A percentile compares a stretch with the other conserved stretches of the same genome.
Evolutionary conservation across 2,888 invertebrate species (phyloP).

Genomic region (Rotaria magnacalcarata): DNA sequence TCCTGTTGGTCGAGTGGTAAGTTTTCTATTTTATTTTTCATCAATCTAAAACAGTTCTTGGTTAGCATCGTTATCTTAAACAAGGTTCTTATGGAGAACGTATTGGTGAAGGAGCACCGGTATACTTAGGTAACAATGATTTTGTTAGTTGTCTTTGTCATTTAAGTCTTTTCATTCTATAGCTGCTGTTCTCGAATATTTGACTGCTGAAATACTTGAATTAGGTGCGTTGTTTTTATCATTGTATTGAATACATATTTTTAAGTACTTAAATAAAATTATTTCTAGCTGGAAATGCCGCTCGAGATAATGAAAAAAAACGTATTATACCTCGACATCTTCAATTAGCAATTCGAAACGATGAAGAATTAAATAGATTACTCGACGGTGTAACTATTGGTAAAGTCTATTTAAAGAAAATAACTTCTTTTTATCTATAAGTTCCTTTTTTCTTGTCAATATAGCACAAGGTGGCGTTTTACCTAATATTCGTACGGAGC

Average conservation of each 20-base stretch:
- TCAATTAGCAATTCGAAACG: slow-evolving; percentile 74
- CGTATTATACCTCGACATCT: slow-evolving; percentile 75
- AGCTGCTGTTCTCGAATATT: slow-evolving; percentile 60
- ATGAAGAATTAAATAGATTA: slow-evolving; percentile 75
- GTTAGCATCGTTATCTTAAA: slow-evolving; percentile 55
- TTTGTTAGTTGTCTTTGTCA: not conserved
- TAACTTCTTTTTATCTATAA: not conserved
- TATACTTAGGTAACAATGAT: slow-evolving; percentile 52
- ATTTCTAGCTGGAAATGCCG: slow-evolving; percentile 59
- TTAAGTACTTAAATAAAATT: not conserved
- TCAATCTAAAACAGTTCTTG: no score
- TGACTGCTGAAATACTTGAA: slow-evolving; percentile 66
- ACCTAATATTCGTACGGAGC: slow-evolving; percentile 33
- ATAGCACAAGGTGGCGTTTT: slow-evolving; percentile 46
- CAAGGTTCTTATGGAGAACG: slow-evolving; percentile 60
- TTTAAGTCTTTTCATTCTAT: not conserved
- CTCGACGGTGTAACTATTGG: slow-evolving; percentile 73
- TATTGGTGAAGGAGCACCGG: slow-evolving; percentile 60
- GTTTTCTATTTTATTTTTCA: slow-evolving; percentile 46
- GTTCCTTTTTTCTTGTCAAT: not conserved
- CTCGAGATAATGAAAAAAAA: slow-evolving; percentile 65
- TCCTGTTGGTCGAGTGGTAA: slow-evolving; percentile 43
- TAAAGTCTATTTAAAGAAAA: not conserved
- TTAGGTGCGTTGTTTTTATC: slow-evolving; percentile 48
- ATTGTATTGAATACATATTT: no score